Evolutionary conservation across 92 coral and sea anemone species (phyloP), one percentile per base, ranked within the genome.

Genomic region (Blastomussa wellsi): DNA sequence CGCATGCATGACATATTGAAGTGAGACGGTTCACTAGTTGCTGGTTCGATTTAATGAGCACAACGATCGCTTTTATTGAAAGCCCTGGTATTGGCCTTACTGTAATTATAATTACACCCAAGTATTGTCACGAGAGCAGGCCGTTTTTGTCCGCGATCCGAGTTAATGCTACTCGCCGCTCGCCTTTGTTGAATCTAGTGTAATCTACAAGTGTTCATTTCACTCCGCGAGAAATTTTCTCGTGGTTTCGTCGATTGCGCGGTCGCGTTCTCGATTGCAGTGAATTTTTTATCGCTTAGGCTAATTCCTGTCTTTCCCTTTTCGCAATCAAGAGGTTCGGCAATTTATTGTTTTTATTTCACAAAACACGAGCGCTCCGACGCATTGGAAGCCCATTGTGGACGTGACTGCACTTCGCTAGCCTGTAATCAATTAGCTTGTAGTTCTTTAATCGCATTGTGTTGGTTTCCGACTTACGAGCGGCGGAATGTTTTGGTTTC

Each of bases 1-100:
- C 81, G 81, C 90, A 84, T 79, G 81, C 92, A 79, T 86, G 89
- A 80, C 86, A 84, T 77, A 51, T 91, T 91, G 90, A 79, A 91
- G 94, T 83, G 88, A 83, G 88, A 86, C 86, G 74, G 88, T 84
- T 87, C 82, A 84, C 89, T 85, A 79, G 95, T 85, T 89, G 91
- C 89, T 82, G 91, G 98, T 74, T 94, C 95, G 98, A 79, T 94
- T 94, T 94, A 94, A 94, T 94, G 94, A 92, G 93, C 64, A 72
- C 93, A 87, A 48, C 90, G 88, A 89, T 89, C 89, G 92, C 89
- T 94, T 90, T 91, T 87, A 94, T 89, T 89, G 88, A 91, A 86
- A 85, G 88, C 74, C 76, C 77, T 71, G 90, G 91, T 93, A 94
- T 88, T 90, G 92, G 90, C 65, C 84, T 85, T 81, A 38, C 72